Base-by-base conservation (phyloP, 2,113 vertebrate genomes). In the Pseudonaja textilis region DNA sequence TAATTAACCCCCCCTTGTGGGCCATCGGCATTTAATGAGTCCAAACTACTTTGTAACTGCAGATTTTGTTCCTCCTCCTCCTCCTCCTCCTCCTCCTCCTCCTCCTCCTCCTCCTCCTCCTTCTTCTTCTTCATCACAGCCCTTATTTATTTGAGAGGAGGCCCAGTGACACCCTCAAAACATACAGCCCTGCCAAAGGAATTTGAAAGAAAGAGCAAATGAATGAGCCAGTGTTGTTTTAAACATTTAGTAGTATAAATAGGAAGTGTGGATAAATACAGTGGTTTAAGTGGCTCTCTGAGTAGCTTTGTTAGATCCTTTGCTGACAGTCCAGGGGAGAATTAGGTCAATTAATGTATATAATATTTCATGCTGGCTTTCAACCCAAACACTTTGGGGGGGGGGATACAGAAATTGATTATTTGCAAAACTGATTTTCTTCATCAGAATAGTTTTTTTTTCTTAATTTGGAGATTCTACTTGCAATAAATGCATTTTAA, bases 11-110 rank as follows among this genome's bases (percentile, higher is more conserved):
- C 97, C 97, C 97, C 95, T 81, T 97, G 97, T 97, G 97, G 97
- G 96, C 97, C 97, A 98, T 98, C 98, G 98, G 97, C 90, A 93
- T 97, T 98, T 98, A 98, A 98, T 98, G 97, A 97, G 95, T 97
- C 98, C 96, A 96, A 97, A 97, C 97, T 97, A 97, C 97, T 98
- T 98, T 98, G 97, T 97, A 97, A 96, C 97, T 97, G 96, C 93
- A 96, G 64, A 39, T 91, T 91, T 91, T 94, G 81, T 55, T 29
- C 45, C 42, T 56, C 85, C 57, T 89, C 42, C 54, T 50, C 55
- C 12, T 57, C 96, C 11, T 97, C 93, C 93, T 92, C 26, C 34
- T 45, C 5, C 45, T 45, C 5, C 45, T 45, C 5, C 1, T 3
- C 18, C 54, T 29, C 45, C 42, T 56, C 85, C 89, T 89, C 42